Evolutionary conservation across 1,140 invertebrate species (phyloP).

Genomic region (Zaprionus gabonicus): DNA sequence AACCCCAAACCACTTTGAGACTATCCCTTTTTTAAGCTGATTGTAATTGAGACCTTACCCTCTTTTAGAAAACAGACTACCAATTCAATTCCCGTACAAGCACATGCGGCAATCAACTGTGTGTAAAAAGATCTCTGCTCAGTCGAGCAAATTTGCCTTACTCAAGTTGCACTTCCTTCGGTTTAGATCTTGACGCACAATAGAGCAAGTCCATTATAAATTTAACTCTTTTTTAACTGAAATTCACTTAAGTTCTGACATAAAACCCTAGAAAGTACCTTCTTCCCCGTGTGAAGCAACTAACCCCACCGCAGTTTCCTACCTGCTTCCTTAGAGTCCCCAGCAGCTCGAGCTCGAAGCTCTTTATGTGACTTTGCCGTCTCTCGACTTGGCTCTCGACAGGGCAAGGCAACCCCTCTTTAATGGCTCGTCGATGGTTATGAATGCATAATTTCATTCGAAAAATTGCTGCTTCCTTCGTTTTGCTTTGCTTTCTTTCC

Average conservation of each 20-base stretch:
- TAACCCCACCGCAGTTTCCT: background rate
- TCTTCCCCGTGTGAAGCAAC: conserved; percentile 5
- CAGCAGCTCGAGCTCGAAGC: background rate
- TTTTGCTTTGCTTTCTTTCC: conserved; percentile 34
- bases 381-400: conserved; percentile 4
- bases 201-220: conserved; percentile 28
- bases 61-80: background rate
- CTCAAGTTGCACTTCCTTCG: conserved; percentile 9
- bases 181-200: conserved; percentile 9
- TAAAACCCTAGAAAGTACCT: background rate
- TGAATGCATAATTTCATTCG: conserved; percentile 77
- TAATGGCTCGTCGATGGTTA: conserved; percentile 56
- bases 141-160: background rate
- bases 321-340: background rate
- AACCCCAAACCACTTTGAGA: background rate
- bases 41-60: background rate
- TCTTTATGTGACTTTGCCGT: conserved; percentile 14
- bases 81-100: background rate
- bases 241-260: conserved; percentile 31
- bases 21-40: background rate
- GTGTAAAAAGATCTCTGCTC: background rate
- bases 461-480: conserved; percentile 54
- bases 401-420: conserved; percentile 31
- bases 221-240: conserved; percentile 40
- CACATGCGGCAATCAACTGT: background rate